Evolutionary conservation across 1,140 invertebrate genomes (phyloP).

Genomic region (Scaptomyza montana): DNA sequence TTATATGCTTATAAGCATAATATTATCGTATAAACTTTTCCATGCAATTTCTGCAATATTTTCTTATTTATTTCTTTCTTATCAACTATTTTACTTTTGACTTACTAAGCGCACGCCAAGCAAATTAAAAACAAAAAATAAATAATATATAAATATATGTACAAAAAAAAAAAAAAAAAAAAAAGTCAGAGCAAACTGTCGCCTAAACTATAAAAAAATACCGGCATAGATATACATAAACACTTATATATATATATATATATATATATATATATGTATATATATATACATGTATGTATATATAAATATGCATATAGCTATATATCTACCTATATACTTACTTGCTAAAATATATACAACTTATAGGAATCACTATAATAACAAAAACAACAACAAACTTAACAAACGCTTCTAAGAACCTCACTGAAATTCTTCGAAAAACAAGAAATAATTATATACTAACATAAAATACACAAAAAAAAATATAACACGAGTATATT

Average conservation of each 20-base stretch:
- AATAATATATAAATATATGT: not conserved
- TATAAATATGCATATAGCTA: constrained; percentile 40
- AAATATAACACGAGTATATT: constrained; percentile 36
- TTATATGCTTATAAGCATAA: constrained; percentile 15
- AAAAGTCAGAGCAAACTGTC: constrained; percentile 4
- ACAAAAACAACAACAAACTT: constrained; percentile 47
- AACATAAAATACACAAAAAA: constrained; percentile 35
- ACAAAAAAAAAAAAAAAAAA: constrained; percentile 1
- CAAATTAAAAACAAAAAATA: not conserved
- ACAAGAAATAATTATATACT: constrained; percentile 36
- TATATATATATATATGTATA: no score
- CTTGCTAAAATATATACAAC: constrained; percentile 55
- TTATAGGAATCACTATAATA: constrained; percentile 66
- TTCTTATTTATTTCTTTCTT: constrained; percentile 9
- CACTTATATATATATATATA: constrained; percentile 16
- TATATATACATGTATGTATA: constrained; percentile 41
- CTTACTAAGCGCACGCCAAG: constrained; percentile 32
- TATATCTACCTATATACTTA: constrained; percentile 41
- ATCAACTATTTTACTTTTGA: constrained; percentile 10
- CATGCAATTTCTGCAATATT: constrained; percentile 18
- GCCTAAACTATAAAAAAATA: constrained; percentile 20
- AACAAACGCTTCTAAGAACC: constrained; percentile 76
- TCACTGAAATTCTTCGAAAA: constrained; percentile 83
- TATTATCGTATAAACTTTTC: constrained; percentile 13
- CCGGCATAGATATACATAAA: constrained; percentile 32